Evolutionary conservation across 2,797 vertebrate genomes (phyloP), one percentile per base, ranked within the genome.

Genomic region (Hybognathus amarus): DNA sequence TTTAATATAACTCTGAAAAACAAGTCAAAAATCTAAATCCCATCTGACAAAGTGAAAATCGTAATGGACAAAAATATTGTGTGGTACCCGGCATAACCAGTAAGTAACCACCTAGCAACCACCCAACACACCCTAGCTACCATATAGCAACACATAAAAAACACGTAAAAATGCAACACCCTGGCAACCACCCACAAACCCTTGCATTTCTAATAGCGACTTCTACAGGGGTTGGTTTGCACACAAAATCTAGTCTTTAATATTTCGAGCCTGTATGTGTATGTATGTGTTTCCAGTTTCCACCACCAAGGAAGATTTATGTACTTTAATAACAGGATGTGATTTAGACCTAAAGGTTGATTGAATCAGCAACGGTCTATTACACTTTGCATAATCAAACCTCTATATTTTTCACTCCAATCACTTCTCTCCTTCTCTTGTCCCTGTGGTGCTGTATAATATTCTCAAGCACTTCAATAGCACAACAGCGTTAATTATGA

Each of bases 361-460:
- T 40, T 30, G n/a, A 80, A 70, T 69, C 78, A 45, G 8, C 24
- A 22, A 24, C 5, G 2, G 27, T 17, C 40, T 61, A 50, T 74
- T 38, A 50, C 38, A 80, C 36, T 40, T 54, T 70, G n/a, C 33
- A 24, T 61, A 71, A 33, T 71, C 54, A 80, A 80, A 45, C 24
- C n/a, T 70, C 10, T 66, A 30, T 59, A 63, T 40, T 12, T 80
- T 71, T 80, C 68, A 52, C 45, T 66, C 59, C 61, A n/a, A 42
- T 64, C 38, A 7, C 38, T 33, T 47, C 50, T 47, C 79, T 45
- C n/a, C 40, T 47, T 59, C 79, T 33, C 52, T 42, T 47, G 18
- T 70, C 66, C 24, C 69, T 38, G 40, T 27, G 42, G 69, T 33
- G 79, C 56, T 63, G 69, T 50, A 38, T 74, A 74, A 82, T 69